Conservation (phyloP, 2,888 invertebrate species). For the Cryptus viduatorius region DNA sequence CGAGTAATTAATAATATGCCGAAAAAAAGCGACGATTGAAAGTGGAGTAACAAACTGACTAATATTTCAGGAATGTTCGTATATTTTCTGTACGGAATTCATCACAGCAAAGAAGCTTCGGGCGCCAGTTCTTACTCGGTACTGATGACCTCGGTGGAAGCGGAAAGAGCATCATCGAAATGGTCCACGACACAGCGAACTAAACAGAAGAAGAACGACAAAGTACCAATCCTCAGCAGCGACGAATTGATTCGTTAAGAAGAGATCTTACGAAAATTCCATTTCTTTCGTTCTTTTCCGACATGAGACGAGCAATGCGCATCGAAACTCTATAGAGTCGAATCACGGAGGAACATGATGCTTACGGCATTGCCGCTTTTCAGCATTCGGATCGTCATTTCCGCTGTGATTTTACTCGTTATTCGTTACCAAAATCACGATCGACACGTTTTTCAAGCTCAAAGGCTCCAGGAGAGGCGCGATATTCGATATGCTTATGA, state of each 20-base stretch:
- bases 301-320: too few species aligned
- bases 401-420: too few species aligned
- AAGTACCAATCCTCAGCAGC: constrained; percentile 77
- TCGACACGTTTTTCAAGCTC: background rate
- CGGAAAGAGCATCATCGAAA: constrained; percentile 86
- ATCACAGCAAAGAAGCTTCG: constrained; percentile 93
- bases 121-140: constrained; percentile 88
- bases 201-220: constrained; percentile 80
- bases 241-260: constrained; percentile 54
- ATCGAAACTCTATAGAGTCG: too few species aligned
- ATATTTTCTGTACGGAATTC: constrained; percentile 94
- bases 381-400: too few species aligned
- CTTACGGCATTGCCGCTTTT: too few species aligned
- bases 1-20: too few species aligned
- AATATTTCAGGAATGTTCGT: constrained; percentile 89
- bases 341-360: too few species aligned
- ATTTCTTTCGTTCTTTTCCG: too few species aligned
- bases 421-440: too few species aligned
- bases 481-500: background rate
- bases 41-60: background rate
- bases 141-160: constrained; percentile 89
- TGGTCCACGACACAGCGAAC: constrained; percentile 86
- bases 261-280: background rate
- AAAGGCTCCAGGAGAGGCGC: background rate
- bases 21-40: too few species aligned